Percentiles rank a stretch among this genome's conserved stretches.
These are phyloP conservation scores for Rhyacophila evoluta DNA, from an alignment of 2,888 invertebrate genomes.

Conservation along the genomic window DNA sequence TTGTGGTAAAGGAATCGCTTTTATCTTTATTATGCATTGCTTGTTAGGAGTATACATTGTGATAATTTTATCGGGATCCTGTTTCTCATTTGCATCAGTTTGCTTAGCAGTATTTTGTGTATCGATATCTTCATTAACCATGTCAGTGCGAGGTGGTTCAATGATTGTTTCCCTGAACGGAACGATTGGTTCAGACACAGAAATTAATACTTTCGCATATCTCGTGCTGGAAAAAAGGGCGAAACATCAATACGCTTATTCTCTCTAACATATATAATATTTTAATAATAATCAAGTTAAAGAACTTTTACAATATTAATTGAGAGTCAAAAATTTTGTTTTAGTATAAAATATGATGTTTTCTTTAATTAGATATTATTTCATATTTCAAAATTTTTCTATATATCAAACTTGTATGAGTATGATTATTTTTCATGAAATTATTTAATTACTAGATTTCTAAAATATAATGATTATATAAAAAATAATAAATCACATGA, in stretches of 20 bases:
- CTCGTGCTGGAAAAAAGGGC: conserved; percentile 64
- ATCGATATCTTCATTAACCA: conserved; percentile 87
- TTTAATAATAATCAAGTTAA: too few relatives aligned
- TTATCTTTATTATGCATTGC: conserved; percentile 77
- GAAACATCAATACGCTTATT: neutral
- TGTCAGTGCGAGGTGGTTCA: conserved; percentile 81
- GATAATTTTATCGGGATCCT: conserved; percentile 68
- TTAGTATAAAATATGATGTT: too few relatives aligned
- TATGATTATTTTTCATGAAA: too few relatives aligned
- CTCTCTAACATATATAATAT: neutral
- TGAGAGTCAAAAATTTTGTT: too few relatives aligned
- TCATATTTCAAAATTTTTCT: too few relatives aligned
- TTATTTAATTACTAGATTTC: too few relatives aligned
- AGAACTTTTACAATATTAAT: too few relatives aligned
- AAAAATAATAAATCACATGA: too few relatives aligned
- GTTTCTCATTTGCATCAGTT: conserved; percentile 63
- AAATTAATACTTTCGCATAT: conserved; percentile 88
- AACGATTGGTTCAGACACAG: conserved; percentile 95
- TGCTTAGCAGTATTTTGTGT: conserved; percentile 63
- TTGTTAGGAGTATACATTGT: conserved; percentile 78
- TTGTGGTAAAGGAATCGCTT: conserved; percentile 82
- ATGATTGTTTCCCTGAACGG: conserved; percentile 96
- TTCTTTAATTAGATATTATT: too few relatives aligned
- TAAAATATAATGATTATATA: too few relatives aligned
- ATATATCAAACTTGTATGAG: too few relatives aligned